phyloP scores from a whole-genome alignment of 53 echinoderm and acorn worm species.

The Echinometra lucunter region DNA sequence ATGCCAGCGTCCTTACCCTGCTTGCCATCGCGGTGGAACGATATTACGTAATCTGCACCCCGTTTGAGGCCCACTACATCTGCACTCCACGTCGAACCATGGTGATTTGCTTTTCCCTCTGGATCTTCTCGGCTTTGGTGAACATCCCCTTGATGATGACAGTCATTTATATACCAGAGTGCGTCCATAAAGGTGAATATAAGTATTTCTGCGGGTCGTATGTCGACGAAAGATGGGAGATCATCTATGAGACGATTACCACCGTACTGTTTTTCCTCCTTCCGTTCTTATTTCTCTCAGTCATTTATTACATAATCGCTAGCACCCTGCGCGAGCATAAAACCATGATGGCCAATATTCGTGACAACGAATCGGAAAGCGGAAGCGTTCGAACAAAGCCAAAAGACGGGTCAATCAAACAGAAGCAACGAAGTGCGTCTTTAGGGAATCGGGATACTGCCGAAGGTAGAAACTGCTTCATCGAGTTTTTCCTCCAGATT shows the following conservation, averaged over 20 bases:
- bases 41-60: conserved; percentile 91
- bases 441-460: not conserved
- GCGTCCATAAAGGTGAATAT: conserved; percentile 52
- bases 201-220: not conserved
- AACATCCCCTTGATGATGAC: conserved; percentile 76
- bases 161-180: conserved; percentile 64
- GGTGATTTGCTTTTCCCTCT: conserved; percentile 76
- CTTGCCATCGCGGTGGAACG: conserved; percentile 88
- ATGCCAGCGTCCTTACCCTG: conserved; percentile 86
- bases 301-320: conserved; percentile 84
- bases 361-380: conserved; percentile 71
- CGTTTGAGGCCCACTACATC: conserved; percentile 87
- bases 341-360: conserved; percentile 80
- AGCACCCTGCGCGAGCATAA: conserved; percentile 83
- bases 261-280: conserved; percentile 79
- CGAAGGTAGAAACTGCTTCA: not conserved
- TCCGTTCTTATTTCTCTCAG: conserved; percentile 77
- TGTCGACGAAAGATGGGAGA: conserved; percentile 33
- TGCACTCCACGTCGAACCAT: conserved; percentile 85
- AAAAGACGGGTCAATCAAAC: not conserved
- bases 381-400: conserved; percentile 41
- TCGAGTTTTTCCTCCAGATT: not conserved
- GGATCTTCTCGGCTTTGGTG: conserved; percentile 79
- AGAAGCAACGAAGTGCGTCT: not conserved
- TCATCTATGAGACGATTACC: conserved; percentile 72